Conservation (phyloP, 35 echinoderm and acorn worm species). For the Diadema setosum region DNA sequence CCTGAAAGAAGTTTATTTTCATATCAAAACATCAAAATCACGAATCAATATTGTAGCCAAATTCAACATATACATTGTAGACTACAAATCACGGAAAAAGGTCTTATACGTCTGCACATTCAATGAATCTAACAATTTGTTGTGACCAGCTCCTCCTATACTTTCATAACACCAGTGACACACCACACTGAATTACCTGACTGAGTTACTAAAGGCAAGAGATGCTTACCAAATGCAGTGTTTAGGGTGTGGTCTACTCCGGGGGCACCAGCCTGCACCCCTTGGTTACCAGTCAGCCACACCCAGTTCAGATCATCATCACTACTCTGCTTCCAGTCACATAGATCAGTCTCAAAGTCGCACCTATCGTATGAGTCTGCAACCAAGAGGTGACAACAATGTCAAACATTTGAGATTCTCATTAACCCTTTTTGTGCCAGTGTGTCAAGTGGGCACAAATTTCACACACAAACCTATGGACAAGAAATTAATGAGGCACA, state of each 20-base stretch:
- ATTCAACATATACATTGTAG: too few relatives aligned
- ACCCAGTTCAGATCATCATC: constrained; percentile 81
- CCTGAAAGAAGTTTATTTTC: too few relatives aligned
- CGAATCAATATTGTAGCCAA: too few relatives aligned
- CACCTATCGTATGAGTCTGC: constrained; percentile 73
- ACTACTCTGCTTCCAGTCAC: constrained; percentile 59
- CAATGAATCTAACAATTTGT: too few relatives aligned
- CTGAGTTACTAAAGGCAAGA: not conserved
- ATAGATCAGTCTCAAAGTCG: constrained; percentile 78
- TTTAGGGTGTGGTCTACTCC: constrained; percentile 66
- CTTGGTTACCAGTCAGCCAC: constrained; percentile 1
- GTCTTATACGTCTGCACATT: too few relatives aligned
- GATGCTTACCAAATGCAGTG: constrained; percentile 7
- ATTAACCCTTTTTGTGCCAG: too few relatives aligned
- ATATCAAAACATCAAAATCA: too few relatives aligned
- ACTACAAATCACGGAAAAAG: too few relatives aligned
- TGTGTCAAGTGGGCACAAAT: too few relatives aligned
- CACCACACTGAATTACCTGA: not conserved
- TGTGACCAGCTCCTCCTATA: not conserved
- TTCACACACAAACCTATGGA: too few relatives aligned
- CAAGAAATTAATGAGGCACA: too few relatives aligned
- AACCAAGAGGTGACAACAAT: not conserved
- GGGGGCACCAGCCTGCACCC: constrained; percentile 36
- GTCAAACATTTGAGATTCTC: too few relatives aligned
- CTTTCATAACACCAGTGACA: not conserved